Conservation (phyloP, 2,797 vertebrate species). For the Eulemur rubriventer region DNA sequence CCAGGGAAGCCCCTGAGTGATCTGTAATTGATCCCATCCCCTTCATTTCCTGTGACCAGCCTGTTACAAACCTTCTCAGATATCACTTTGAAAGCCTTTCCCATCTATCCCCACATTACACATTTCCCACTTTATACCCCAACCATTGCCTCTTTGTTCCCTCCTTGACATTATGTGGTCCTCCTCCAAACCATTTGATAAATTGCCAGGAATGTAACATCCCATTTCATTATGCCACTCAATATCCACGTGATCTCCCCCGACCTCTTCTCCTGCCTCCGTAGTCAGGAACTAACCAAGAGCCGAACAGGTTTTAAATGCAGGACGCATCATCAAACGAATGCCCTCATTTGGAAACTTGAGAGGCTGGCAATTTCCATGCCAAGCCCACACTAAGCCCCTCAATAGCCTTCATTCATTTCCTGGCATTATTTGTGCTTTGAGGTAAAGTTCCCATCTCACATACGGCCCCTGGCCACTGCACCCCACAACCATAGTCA, state of each 20-base stretch:
- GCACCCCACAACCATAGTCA: neutral
- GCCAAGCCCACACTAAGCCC: neutral
- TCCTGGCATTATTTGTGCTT: neutral
- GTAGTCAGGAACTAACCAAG: neutral
- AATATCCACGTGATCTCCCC: neutral
- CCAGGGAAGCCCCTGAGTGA: neutral
- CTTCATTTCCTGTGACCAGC: neutral
- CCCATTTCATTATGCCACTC: neutral
- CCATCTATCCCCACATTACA: neutral
- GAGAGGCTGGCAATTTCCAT: neutral
- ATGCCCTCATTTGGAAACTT: neutral
- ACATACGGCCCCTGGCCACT: neutral
- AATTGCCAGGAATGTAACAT: neutral
- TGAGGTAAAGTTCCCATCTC: neutral
- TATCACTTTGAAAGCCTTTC: neutral
- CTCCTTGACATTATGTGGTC: neutral
- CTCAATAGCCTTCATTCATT: neutral
- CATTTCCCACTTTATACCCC: neutral
- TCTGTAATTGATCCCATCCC: neutral
- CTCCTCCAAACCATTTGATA: neutral
- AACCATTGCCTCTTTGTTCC: neutral
- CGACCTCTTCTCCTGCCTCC: neutral
- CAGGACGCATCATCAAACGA: neutral
- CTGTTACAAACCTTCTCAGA: neutral
- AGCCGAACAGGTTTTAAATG: neutral